Base-by-base conservation (phyloP, 2,888 invertebrate genomes). In the Euproctis similis region DNA sequence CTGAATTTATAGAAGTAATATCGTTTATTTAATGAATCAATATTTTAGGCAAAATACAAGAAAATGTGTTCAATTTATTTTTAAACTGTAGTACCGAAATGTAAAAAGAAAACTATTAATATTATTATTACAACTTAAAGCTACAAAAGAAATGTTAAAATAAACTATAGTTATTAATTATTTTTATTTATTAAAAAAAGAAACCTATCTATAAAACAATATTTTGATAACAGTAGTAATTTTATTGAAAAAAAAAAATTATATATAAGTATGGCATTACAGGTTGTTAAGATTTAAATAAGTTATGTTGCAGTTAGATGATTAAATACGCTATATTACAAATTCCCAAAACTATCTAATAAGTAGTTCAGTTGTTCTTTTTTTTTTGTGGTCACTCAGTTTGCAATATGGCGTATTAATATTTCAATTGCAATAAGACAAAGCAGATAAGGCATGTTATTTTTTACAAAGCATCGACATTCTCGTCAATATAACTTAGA, bases 1-100 rank as follows among this genome's bases (percentile, higher is more conserved):
- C n/a, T n/a, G n/a, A n/a, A n/a, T n/a, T n/a, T n/a, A 59, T 39
- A 49, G 46, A 56, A 12, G 13, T n/a, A 56, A 53, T 51, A 47
- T 48, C 36, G 41, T 56, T 56, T 53, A 60, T 72, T 74, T 60
- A 72, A 77, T 69, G 64, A 69, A 62, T n/a, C n/a, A n/a, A n/a
- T n/a, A n/a, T n/a, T n/a, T n/a, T n/a, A 69, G 59, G 59, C 56
- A 62, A 66, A 65, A 56, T 67, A 78, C 70, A 77, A 59, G 52
- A n/a, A n/a, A n/a, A n/a, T n/a, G n/a, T n/a, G n/a, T n/a, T n/a
- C n/a, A n/a, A n/a, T n/a, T n/a, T n/a, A n/a, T n/a, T n/a, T n/a
- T n/a, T n/a, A n/a, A n/a, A n/a, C n/a, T n/a, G n/a, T n/a, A n/a
- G 34, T 36, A 28, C 25, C 30, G 37, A 49, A 51, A 44, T 36